phyloP scores from a whole-genome alignment of 1,140 invertebrate species.

The Rhynchophorus ferrugineus region DNA sequence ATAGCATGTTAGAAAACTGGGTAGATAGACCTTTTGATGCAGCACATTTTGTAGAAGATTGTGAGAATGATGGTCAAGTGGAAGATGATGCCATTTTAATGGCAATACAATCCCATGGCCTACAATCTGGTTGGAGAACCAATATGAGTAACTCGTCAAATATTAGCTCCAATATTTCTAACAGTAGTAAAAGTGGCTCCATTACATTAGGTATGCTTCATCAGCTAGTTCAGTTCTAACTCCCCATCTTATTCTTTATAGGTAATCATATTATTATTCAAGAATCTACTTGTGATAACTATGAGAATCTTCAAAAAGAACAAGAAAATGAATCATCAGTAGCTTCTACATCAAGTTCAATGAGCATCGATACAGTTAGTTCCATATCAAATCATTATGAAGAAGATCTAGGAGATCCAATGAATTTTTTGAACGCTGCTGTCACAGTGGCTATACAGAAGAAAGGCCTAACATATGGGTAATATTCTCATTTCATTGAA shows the following conservation, averaged over 20 bases:
- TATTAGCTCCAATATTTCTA: constrained; percentile 10
- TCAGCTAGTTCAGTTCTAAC: neutral
- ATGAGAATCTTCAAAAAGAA: constrained; percentile 25
- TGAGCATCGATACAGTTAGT: constrained; percentile 11
- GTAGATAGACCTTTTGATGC: constrained; percentile 46
- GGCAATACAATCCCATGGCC: constrained; percentile 55
- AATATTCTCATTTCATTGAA: too few relatives aligned
- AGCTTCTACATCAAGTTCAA: constrained; percentile 10
- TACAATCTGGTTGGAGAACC: constrained; percentile 39
- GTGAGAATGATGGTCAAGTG: constrained; percentile 47
- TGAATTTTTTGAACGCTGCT: constrained; percentile 57
- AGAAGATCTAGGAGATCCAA: constrained; percentile 20
- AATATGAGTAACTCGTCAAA: constrained; percentile 6
- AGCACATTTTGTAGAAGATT: constrained; percentile 47
- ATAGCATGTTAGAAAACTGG: constrained; percentile 57
- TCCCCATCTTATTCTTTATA: constrained; percentile 13
- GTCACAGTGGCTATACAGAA: constrained; percentile 62
- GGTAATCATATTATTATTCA: constrained; percentile 15
- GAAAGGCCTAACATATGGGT: constrained; percentile 52
- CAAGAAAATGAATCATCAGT: constrained; percentile 14
- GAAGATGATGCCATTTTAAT: constrained; percentile 59
- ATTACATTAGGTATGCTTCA: constrained; percentile 13
- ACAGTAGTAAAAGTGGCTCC: constrained; percentile 10
- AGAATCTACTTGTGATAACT: constrained; percentile 16
- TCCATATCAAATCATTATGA: constrained; percentile 18